Base-by-base conservation (phyloP, 2,113 vertebrate genomes). In the Pseudorhombus dupliciocellatus region DNA sequence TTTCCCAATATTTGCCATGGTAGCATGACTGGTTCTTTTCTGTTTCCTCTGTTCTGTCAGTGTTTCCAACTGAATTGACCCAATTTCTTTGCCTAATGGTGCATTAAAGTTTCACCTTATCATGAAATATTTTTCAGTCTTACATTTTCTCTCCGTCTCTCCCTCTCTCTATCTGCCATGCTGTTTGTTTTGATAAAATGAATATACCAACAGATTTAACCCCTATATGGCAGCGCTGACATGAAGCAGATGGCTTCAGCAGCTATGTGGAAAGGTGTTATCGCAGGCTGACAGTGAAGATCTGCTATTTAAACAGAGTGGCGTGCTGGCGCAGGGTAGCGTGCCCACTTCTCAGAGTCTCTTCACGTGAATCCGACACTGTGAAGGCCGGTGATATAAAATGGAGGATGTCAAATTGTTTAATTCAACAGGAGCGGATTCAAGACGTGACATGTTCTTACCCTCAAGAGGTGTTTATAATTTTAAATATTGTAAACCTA, bases 181-280 rank as follows among this genome's bases (percentile, higher is more conserved):
- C 79, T 91, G 88, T 90, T 91, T 91, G 86, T 91, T 89, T 91
- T 90, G 86, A 85, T 80, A 88, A 87, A 88, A 77, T 37, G 71
- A 84, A 88, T 79, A 85, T 75, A 91, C 71, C 87, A 90, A 90
- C 88, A 90, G 84, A 88, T 84, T 90, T 86, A 89, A 91, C 84
- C 83, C 81, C 75, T 88, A 74, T 83, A 80, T 34, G 83, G 83
- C 86, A 70, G 84, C 54, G 82, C 74, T 88, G 89, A 91, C 85
- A 79, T 65, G 77, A 82, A 90, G 84, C 89, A 91, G 90, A 91
- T 91, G 90, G 90, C 84, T 86, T 75, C 84, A 80, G 84, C 87
- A 84, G 90, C 87, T 67, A 57, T 69, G 87, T 63, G 60, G 81
- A 86, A 87, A 90, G 89, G 90, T 90, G 90, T 86, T 91, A 90